A percentile compares a stretch with the other conserved stretches of the same genome.
Conservation (phyloP, 2,113 vertebrate species). For the Nansenia antarctica region DNA sequence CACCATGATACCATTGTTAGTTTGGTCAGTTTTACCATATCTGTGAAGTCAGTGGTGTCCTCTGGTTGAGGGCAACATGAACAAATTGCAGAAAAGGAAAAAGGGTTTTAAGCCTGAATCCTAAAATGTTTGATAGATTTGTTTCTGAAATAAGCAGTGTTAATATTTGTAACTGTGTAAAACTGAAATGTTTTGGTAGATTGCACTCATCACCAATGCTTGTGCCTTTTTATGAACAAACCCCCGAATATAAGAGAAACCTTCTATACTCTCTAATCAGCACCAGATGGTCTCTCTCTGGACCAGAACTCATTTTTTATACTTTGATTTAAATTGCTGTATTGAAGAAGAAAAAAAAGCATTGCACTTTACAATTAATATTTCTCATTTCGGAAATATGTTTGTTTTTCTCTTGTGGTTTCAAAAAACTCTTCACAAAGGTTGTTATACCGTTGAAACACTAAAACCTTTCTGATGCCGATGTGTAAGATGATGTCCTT, state of each 20-base stretch:
- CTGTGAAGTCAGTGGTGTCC: slow-evolving; percentile 51
- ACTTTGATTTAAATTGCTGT: slow-evolving; percentile 47
- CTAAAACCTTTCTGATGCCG: slow-evolving; percentile 59
- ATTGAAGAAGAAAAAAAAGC: slow-evolving; percentile 51
- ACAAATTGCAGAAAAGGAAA: slow-evolving; percentile 20
- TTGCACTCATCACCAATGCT: slow-evolving; percentile 63
- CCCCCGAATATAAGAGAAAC: slow-evolving; percentile 18
- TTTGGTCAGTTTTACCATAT: slow-evolving; percentile 36
- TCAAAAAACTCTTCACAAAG: slow-evolving; percentile 25
- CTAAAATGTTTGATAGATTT: slow-evolving; percentile 14
- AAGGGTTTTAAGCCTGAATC: slow-evolving; percentile 46
- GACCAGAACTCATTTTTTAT: slow-evolving; percentile 48
- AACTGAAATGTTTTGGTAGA: slow-evolving; percentile 31
- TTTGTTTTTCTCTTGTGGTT: slow-evolving; percentile 50
- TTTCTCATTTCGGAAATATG: slow-evolving; percentile 51
- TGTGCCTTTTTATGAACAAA: slow-evolving; percentile 79
- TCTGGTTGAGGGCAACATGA: no score
- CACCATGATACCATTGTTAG: slow-evolving; percentile 31
- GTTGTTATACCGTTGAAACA: slow-evolving; percentile 53
- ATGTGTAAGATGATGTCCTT: slow-evolving; percentile 49
- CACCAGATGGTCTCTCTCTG: slow-evolving; percentile 22
- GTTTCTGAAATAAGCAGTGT: slow-evolving; percentile 61
- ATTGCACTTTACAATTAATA: slow-evolving; percentile 73
- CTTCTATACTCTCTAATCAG: background rate
- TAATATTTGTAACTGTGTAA: slow-evolving; percentile 35